These are phyloP conservation scores for Zeuzera pyrina DNA, from an alignment of 2,888 invertebrate genomes.

Conservation along the genomic window DNA sequence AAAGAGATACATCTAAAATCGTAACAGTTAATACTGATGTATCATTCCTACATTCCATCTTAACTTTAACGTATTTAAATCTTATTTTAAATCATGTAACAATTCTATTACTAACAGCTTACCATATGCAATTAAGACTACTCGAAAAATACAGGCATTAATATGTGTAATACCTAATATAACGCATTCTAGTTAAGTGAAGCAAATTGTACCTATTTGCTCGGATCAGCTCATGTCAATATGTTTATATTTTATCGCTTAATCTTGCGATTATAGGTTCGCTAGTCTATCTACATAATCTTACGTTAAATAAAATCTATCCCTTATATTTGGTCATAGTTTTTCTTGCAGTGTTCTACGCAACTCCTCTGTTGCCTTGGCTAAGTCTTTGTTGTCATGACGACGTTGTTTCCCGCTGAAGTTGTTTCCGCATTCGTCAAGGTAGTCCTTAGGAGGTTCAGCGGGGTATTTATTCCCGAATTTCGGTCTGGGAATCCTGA, in stretches of 20 bases:
- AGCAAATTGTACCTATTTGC: no score
- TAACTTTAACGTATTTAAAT: no score
- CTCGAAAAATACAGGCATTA: no score
- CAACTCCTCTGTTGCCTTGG: conserved; percentile 83
- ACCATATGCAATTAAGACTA: no score
- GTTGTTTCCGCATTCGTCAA: conserved; percentile 75
- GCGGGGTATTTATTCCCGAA: conserved; percentile 80
- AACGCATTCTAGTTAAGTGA: no score
- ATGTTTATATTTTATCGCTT: conserved; percentile 4
- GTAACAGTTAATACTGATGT: no score
- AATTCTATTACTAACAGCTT: no score
- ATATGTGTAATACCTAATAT: no score
- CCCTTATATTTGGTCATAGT: conserved; percentile 66
- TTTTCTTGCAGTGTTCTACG: conserved; percentile 83
- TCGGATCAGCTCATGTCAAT: no score
- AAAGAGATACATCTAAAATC: no score
- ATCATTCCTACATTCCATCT: no score
- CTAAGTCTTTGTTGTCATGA: conserved; percentile 69
- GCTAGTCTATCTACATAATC: conserved; percentile 21
- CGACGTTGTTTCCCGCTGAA: conserved; percentile 64
- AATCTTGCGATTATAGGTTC: conserved; percentile 1
- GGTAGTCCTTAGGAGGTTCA: conserved; percentile 86
- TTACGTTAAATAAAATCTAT: conserved; percentile 28
- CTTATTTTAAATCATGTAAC: no score
- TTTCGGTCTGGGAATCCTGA: conserved; percentile 88